These are phyloP conservation scores for Crepidodera aurea DNA, from an alignment of 2,888 invertebrate species.

Conservation along the genomic window DNA sequence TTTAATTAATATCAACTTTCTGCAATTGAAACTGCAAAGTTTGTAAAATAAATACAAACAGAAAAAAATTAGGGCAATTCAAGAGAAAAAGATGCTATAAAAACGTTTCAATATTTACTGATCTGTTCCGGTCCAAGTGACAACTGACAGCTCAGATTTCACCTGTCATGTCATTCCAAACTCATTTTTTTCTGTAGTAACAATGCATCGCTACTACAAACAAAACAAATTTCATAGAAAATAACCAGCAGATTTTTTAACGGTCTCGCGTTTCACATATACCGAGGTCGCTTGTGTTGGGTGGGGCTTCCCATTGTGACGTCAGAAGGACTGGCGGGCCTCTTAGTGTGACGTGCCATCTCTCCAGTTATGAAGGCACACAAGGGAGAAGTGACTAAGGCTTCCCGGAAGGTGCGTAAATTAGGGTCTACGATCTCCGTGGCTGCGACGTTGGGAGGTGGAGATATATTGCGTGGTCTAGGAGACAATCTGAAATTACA, in stretches of 20 bases:
- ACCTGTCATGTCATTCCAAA: too few relatives aligned
- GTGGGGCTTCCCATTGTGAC: conserved; percentile 82
- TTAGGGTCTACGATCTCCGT: conserved; percentile 64
- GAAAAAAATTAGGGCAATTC: too few relatives aligned
- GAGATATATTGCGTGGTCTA: conserved; percentile 63
- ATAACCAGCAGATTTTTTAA: conserved; percentile 12
- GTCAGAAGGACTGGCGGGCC: conserved; percentile 73
- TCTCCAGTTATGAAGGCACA: conserved; percentile 78
- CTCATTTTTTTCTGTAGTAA: too few relatives aligned
- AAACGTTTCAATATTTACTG: too few relatives aligned
- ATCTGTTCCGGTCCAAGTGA: too few relatives aligned
- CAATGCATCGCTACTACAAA: too few relatives aligned
- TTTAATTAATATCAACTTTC: too few relatives aligned
- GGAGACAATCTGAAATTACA: conserved; percentile 42
- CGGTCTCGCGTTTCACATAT: conserved; percentile 65
- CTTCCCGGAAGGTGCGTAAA: conserved; percentile 78
- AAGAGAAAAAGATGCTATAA: too few relatives aligned
- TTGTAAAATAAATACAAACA: too few relatives aligned
- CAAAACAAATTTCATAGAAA: not conserved
- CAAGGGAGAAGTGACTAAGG: conserved; percentile 68
- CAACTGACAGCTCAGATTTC: too few relatives aligned
- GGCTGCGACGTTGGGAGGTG: conserved; percentile 57
- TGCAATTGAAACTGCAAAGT: too few relatives aligned
- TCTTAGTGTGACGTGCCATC: conserved; percentile 76
- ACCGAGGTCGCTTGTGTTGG: conserved; percentile 76